Evolutionary conservation across 2,113 vertebrate genomes (phyloP).

Genomic region (Bufo bufo): DNA sequence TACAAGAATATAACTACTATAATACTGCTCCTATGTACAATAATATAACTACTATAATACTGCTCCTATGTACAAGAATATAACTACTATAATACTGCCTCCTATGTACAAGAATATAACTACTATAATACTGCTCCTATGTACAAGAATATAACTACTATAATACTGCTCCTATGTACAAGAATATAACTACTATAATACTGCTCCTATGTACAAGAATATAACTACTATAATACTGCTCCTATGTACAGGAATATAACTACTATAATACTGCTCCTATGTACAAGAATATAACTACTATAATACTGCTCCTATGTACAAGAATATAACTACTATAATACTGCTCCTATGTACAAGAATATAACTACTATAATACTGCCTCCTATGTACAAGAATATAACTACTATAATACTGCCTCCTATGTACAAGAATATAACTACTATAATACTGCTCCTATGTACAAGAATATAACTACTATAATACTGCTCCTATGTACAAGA

Average conservation of each 20-base stretch:
- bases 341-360: background rate
- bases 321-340: conserved; percentile 10
- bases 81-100: conserved; percentile 1
- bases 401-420: no score
- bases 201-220: background rate
- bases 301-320: background rate
- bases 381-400: background rate
- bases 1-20: conserved; percentile 16
- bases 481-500: background rate
- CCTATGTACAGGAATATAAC: background rate
- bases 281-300: conserved; percentile 9
- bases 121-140: conserved; percentile 13
- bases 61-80: conserved; percentile 5
- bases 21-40: conserved; percentile 9
- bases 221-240: conserved; percentile 13
- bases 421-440: background rate
- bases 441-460: background rate
- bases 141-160: conserved; percentile 12
- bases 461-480: conserved; percentile 16
- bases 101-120: conserved; percentile 1
- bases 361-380: conserved; percentile 16
- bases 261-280: conserved; percentile 12
- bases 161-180: background rate
- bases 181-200: conserved; percentile 8
- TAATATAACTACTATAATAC: conserved; percentile 16